A percentile compares a stretch with the other conserved stretches of the same genome.
Evolutionary conservation across 2,888 invertebrate species (phyloP).

Genomic region (Ectropis crepuscularia): DNA sequence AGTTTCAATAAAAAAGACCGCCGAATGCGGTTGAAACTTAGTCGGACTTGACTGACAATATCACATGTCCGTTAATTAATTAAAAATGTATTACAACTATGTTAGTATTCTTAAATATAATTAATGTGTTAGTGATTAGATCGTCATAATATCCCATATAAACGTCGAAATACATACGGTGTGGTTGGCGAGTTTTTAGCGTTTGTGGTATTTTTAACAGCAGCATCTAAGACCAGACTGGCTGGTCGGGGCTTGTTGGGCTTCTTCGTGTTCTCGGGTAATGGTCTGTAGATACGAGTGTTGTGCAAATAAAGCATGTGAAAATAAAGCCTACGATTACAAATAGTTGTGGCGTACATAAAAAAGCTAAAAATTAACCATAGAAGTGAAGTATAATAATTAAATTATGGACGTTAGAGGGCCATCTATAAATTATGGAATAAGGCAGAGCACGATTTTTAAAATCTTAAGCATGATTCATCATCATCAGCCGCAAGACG

Average conservation of each 20-base stretch:
- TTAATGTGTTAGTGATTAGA: slow-evolving; percentile 44
- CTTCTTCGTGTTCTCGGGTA: slow-evolving; percentile 67
- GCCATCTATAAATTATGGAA: too few relatives aligned
- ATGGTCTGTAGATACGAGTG: slow-evolving; percentile 62
- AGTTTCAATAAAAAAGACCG: too few relatives aligned
- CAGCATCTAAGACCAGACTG: slow-evolving; percentile 51
- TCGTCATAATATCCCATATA: slow-evolving; percentile 44
- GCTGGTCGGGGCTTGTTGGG: slow-evolving; percentile 55
- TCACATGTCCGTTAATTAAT: too few relatives aligned
- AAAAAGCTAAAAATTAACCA: background rate
- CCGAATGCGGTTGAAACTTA: too few relatives aligned
- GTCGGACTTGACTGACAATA: too few relatives aligned
- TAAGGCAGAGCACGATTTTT: too few relatives aligned
- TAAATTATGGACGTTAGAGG: too few relatives aligned
- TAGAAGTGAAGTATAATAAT: background rate
- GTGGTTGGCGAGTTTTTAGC: slow-evolving; percentile 66
- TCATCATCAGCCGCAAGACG: too few relatives aligned
- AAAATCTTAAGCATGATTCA: too few relatives aligned
- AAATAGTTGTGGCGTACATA: background rate
- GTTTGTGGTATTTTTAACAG: slow-evolving; percentile 61
- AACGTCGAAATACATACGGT: slow-evolving; percentile 62
- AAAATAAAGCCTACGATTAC: background rate
- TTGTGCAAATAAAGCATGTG: slow-evolving; percentile 49
- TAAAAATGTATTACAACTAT: background rate
- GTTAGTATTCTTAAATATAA: background rate